Evolutionary conservation across 2,888 invertebrate species (phyloP).

Genomic region (Papilio protenor): DNA sequence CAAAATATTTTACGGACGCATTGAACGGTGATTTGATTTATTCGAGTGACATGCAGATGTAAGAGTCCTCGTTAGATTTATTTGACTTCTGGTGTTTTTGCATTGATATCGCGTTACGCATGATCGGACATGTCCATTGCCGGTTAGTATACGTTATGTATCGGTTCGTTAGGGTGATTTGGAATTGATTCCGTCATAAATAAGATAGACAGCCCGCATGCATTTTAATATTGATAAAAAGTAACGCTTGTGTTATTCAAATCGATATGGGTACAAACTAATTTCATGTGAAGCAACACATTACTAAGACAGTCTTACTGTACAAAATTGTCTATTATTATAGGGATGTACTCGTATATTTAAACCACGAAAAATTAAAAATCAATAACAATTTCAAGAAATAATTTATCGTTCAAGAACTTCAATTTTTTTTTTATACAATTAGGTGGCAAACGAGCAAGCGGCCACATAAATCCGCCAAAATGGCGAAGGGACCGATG

Average conservation of each 20-base stretch:
- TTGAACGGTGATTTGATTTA: constrained; percentile 84
- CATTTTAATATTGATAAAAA: constrained; percentile 31
- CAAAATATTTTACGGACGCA: constrained; percentile 82
- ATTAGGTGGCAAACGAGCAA: too few relatives aligned
- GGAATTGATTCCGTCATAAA: constrained; percentile 47
- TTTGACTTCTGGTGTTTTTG: constrained; percentile 79
- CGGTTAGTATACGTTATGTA: constrained; percentile 73
- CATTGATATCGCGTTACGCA: constrained; percentile 77
- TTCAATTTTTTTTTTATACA: too few relatives aligned
- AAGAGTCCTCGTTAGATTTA: constrained; percentile 82
- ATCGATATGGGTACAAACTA: neutral
- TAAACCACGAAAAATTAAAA: too few relatives aligned
- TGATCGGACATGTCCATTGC: constrained; percentile 82
- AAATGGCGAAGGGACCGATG: too few relatives aligned
- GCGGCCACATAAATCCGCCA: too few relatives aligned
- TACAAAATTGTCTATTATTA: too few relatives aligned
- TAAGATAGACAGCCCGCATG: constrained; percentile 51
- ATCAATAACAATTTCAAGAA: too few relatives aligned
- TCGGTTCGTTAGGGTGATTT: constrained; percentile 56
- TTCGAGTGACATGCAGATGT: constrained; percentile 83
- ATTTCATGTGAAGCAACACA: too few relatives aligned
- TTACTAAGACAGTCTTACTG: too few relatives aligned
- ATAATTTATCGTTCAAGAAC: too few relatives aligned
- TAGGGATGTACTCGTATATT: too few relatives aligned
- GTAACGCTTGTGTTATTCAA: neutral